Conservation (phyloP, 2,888 invertebrate species). For the Temnothorax ravouxi region DNA sequence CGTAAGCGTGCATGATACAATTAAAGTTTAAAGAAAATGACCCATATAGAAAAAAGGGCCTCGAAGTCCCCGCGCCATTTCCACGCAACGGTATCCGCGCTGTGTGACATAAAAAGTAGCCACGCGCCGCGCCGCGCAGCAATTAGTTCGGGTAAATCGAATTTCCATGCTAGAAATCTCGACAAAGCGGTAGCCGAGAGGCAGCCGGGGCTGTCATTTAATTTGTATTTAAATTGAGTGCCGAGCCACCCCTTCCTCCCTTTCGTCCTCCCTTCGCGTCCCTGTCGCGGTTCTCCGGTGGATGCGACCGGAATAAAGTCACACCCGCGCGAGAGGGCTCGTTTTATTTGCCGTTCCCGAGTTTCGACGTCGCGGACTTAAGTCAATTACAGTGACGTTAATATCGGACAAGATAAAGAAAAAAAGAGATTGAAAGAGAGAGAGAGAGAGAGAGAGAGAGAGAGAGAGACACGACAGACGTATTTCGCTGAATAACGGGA, state of each 20-base stretch:
- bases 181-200: constrained; percentile 54
- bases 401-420: constrained; percentile 36
- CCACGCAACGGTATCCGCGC: not conserved
- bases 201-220: constrained; percentile 74
- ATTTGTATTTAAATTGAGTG: constrained; percentile 82
- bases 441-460: too few species aligned
- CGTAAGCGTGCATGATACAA: not conserved
- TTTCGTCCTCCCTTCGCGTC: constrained; percentile 8
- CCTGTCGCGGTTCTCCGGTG: constrained; percentile 25
- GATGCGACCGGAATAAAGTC: constrained; percentile 44
- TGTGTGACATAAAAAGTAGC: constrained; percentile 43
- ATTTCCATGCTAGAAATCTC: constrained; percentile 72
- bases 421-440: too few species aligned
- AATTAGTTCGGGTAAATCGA: constrained; percentile 74
- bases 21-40: not conserved
- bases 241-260: constrained; percentile 42
- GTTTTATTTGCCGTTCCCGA: constrained; percentile 45
- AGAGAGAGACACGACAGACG: not conserved
- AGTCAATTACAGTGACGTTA: constrained; percentile 45
- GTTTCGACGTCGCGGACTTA: constrained; percentile 43
- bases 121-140: constrained; percentile 45
- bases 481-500: constrained; percentile 1
- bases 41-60: not conserved
- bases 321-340: constrained; percentile 36
- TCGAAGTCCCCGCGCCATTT: not conserved